Evolutionary conservation across 2,113 vertebrate species (phyloP).

Genomic region (Pelmatolapia mariae): DNA sequence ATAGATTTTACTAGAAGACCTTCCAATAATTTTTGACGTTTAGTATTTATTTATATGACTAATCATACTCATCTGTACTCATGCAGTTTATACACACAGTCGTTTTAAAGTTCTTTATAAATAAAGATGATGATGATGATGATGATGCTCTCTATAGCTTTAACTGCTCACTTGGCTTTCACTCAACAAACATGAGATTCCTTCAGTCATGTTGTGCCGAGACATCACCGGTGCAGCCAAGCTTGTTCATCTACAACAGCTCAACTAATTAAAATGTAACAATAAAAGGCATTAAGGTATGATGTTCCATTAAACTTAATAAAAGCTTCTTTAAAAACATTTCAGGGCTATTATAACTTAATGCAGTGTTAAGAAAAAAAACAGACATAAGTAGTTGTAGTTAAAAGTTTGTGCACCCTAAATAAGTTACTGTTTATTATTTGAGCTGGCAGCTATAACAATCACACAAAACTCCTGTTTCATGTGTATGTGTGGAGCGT

Average conservation of each 20-base stretch:
- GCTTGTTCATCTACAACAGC: not conserved
- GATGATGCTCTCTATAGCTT: not conserved
- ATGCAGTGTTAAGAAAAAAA: fast-evolving
- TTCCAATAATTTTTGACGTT: fast-evolving
- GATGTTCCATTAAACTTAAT: fast-evolving
- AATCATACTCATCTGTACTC: not conserved
- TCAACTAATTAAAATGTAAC: not conserved
- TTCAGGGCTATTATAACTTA: fast-evolving
- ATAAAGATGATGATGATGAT: not conserved
- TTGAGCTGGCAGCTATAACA: fast-evolving
- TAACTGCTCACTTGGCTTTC: not conserved
- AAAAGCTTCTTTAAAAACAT: not conserved
- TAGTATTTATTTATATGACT: fast-evolving
- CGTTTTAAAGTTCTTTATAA: not conserved
- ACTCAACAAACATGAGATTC: fast-evolving
- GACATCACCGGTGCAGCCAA: not conserved
- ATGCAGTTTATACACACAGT: fast-evolving
- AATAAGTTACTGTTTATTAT: not conserved
- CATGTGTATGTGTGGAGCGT: not conserved
- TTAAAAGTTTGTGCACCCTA: not conserved
- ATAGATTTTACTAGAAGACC: fast-evolving
- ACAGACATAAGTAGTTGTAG: not conserved
- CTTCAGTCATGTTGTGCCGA: not conserved
- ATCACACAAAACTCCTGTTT: not conserved
- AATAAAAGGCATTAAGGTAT: fast-evolving